Evolutionary conservation across 1,140 invertebrate species (phyloP).

Genomic region (Drosophila tristis): DNA sequence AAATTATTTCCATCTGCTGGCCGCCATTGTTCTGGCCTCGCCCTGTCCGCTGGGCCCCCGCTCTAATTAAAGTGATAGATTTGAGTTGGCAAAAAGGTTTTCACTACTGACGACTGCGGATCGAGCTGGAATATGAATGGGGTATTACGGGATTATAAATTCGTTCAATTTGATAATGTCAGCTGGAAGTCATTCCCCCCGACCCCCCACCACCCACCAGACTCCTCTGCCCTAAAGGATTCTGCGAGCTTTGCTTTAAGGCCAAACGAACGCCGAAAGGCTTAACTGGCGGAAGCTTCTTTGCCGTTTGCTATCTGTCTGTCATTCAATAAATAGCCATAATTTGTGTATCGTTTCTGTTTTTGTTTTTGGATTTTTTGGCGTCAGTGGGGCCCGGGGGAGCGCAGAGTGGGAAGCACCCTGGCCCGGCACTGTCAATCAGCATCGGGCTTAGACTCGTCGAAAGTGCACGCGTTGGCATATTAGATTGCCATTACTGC

Average conservation of each 20-base stretch:
- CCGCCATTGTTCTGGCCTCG: conserved; percentile 27
- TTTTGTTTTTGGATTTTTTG: neutral
- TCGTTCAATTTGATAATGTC: conserved; percentile 60
- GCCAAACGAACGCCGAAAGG: conserved; percentile 60
- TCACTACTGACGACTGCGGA: too few species aligned
- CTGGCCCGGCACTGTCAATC: conserved; percentile 60
- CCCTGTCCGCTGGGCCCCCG: neutral
- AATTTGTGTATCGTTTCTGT: conserved; percentile 36
- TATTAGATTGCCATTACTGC: conserved; percentile 82
- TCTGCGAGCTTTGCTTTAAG: conserved; percentile 33
- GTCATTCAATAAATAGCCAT: conserved; percentile 39
- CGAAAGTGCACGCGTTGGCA: conserved; percentile 79
- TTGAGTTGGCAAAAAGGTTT: conserved; percentile 6
- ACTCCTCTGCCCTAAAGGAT: neutral
- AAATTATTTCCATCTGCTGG: conserved; percentile 55
- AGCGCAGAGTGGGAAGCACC: neutral
- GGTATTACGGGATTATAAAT: conserved; percentile 48
- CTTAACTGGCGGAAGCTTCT: conserved; percentile 36
- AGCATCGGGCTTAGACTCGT: conserved; percentile 59
- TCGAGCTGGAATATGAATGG: conserved; percentile 19
- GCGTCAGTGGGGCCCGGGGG: neutral
- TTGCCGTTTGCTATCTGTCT: conserved; percentile 26
- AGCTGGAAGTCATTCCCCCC: conserved; percentile 60
- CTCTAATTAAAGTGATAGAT: conserved; percentile 80
- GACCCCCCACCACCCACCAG: too few species aligned